A percentile compares a stretch with the other conserved stretches of the same genome.
phyloP scores from a whole-genome alignment of 2,113 vertebrate species.

The Furnarius figulus region DNA sequence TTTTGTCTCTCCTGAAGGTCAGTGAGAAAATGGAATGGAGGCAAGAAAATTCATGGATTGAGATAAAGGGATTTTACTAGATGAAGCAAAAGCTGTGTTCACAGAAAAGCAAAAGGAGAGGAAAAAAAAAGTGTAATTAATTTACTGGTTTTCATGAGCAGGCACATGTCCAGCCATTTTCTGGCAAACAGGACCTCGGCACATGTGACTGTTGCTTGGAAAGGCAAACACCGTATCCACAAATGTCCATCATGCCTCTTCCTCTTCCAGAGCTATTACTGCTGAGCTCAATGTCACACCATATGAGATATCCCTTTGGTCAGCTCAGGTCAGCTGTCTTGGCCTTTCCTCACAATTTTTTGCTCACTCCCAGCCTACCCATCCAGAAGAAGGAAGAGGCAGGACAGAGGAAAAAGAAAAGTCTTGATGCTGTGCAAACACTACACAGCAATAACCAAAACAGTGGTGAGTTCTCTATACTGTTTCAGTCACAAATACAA shows the following conservation, averaged over 20 bases:
- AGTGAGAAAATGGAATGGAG: background rate
- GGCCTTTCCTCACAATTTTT: background rate
- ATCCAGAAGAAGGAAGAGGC: accelerated
- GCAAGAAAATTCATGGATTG: background rate
- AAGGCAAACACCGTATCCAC: background rate
- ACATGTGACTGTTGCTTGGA: background rate
- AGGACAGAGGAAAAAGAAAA: background rate
- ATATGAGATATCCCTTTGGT: background rate
- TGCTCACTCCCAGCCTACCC: accelerated
- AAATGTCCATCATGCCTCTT: background rate
- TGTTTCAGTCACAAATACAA: background rate
- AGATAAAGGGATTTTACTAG: background rate
- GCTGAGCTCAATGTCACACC: background rate
- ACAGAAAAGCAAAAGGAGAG: background rate
- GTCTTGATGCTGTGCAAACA: background rate
- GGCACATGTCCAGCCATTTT: background rate
- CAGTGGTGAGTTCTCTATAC: background rate
- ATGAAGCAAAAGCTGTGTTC: background rate
- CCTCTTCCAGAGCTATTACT: background rate
- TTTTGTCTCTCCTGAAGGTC: background rate
- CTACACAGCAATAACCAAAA: background rate
- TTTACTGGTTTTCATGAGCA: background rate
- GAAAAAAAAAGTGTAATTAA: background rate
- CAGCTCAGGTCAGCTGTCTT: background rate
- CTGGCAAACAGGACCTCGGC: background rate